phyloP scores from a whole-genome alignment of 2,888 invertebrate genomes.

The Andrena bucephala region DNA sequence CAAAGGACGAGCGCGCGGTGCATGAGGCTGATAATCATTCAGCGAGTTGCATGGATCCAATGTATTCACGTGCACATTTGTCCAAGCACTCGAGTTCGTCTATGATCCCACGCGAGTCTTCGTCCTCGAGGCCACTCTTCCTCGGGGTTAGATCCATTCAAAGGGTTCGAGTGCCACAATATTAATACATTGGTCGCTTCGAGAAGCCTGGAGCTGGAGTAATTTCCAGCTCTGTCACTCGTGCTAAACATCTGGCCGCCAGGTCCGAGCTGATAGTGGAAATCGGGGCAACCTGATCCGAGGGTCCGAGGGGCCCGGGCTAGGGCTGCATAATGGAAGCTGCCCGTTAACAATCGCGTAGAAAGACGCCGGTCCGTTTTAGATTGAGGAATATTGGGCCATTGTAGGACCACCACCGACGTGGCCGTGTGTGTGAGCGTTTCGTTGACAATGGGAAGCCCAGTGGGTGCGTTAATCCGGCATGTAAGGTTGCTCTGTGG shows the following conservation, averaged over 20 bases:
- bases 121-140: neutral
- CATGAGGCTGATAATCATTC: too few relatives aligned
- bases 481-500: conserved; percentile 74
- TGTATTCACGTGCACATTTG: too few relatives aligned
- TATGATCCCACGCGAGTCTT: neutral
- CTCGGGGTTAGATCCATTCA: too few relatives aligned
- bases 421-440: conserved; percentile 56
- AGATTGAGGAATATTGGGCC: conserved; percentile 80
- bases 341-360: conserved; percentile 77
- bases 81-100: too few relatives aligned
- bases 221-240: neutral
- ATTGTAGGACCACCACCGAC: conserved; percentile 67
- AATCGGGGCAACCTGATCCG: conserved; percentile 79
- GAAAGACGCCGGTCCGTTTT: conserved; percentile 76
- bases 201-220: neutral
- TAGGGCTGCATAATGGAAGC: conserved; percentile 71
- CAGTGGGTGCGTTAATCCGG: conserved; percentile 77
- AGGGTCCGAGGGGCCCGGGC: conserved; percentile 67
- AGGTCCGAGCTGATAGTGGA: conserved; percentile 66
- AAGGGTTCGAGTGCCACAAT: neutral
- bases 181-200: neutral
- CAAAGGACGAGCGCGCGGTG: too few relatives aligned
- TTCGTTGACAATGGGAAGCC: conserved; percentile 79
- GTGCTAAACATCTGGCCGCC: conserved; percentile 33
- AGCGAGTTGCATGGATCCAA: too few relatives aligned